Base-by-base conservation (phyloP, 1,140 invertebrate species). In the Eulimnadia texana region DNA sequence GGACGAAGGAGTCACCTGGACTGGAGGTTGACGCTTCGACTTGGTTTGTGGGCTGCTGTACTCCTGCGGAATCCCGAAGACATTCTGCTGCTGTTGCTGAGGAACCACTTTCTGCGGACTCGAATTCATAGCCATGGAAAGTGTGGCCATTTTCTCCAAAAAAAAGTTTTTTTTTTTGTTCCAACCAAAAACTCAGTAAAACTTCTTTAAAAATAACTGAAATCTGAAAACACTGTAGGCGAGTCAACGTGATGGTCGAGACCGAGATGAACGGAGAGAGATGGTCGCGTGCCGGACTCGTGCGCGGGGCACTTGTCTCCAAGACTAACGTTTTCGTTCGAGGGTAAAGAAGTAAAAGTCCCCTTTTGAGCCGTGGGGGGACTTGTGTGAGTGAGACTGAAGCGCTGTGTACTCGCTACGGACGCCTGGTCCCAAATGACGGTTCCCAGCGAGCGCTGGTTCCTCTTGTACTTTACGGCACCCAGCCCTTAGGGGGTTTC, bases 391-490 rank as follows among this genome's bases (percentile, higher is more conserved):
- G 33, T 16, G 6, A 9, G 33, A 42, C 6, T 42, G 33, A 6
- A 42, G 33, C 6, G 33, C 6, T 42, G 29, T 57, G 27, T 33
- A 33, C 29, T 57, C 55, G 33, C 27, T 33, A 27, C 55, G 55
- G 55, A 33, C 27, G 55, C 55, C 33, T 57, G 16, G 55, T 57
- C 55, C 55, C 28, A 33, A 57, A 57, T 57, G 55, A 57, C 55
- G 11, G 25, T 57, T 57, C 33, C 11, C 55, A 42, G 24, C 55
- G 20, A 16, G 16, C 27, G 22, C 55, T n/a, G 55, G 27, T 57
- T 57, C 24, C 55, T 57, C 55, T 57, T 57, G 55, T 57, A 57
- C 25, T 33, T 27, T 57, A 27, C 55, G 55, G 33, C 33, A 42
- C 16, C 16, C 6, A 9, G 33, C 33, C 33, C 6, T 16, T 42